Base-by-base conservation (phyloP, 1,140 invertebrate species). In the Gonatopus flavifemur region DNA sequence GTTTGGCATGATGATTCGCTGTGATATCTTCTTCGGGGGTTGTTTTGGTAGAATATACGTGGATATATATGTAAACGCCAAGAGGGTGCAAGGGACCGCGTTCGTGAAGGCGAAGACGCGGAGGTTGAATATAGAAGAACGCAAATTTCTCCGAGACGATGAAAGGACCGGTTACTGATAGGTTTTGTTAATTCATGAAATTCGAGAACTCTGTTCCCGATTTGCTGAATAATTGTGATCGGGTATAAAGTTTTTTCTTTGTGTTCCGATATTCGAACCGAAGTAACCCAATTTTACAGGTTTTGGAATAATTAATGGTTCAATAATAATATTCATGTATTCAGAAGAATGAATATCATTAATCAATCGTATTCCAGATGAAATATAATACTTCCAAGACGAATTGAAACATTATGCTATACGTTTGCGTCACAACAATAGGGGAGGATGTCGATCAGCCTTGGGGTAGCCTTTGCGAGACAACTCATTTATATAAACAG, bases 161-260 rank as follows among this genome's bases (percentile, higher is more conserved):
- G 38, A 47, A 43, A 39, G 37, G 48, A 39, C 49, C 44, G 55
- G 35, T 54, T 55, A 63, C 59, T 64, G 68, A 69, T 70, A 63
- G 64, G 61, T 70, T 64, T 69, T 61, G 53, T 67, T 72, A 72
- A 74, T 74, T 74, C 66, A 64, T 46, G 55, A 70, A 72, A 74
- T 74, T 74, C 66, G 62, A 46, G 55, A 70, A 54, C 43, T 48
- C 37, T 54, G 45, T 63, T 70, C 59, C 64, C 60, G 54, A 33
- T 58, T 57, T 67, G 57, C 60, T 66, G 64, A 66, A 68, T 74
- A 72, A 74, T 72, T 66, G 70, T 71, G n/a, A n/a, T n/a, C 62
- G 52, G 66, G 64, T 52, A 59, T 64, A 64, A 63, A 54, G 53
- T 60, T 45, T 48, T 62, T 55, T 35, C 55, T 33, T 55, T 53